Evolutionary conservation across 2,113 vertebrate genomes (phyloP).

Genomic region (Heteronetta atricapilla): DNA sequence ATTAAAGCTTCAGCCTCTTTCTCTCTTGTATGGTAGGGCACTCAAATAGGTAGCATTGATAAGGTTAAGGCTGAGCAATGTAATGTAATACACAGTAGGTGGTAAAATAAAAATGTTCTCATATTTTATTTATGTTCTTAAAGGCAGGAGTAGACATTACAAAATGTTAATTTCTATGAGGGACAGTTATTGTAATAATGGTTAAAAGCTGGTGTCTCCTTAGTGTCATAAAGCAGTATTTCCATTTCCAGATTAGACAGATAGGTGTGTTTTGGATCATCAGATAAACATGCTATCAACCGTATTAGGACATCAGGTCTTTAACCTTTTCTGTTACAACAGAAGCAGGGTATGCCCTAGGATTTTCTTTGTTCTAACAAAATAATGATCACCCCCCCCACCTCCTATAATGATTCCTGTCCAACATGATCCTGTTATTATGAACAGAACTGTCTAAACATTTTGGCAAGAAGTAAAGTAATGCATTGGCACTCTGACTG

Average conservation of each 20-base stretch:
- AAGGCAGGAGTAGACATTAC: background rate
- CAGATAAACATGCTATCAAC: background rate
- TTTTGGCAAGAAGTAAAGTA: background rate
- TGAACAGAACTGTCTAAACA: background rate
- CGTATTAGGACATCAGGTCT: background rate
- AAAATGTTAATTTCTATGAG: background rate
- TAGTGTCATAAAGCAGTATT: background rate
- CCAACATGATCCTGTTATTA: background rate
- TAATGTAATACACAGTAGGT: background rate
- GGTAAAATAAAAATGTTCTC: background rate
- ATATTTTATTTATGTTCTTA: background rate
- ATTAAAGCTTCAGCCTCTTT: background rate
- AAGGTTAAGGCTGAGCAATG: background rate
- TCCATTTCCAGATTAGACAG: background rate
- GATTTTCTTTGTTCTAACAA: background rate
- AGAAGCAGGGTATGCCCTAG: background rate
- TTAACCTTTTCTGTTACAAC: background rate
- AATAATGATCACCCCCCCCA: background rate
- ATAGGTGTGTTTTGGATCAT: background rate
- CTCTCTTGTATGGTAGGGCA: background rate
- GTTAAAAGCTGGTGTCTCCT: background rate
- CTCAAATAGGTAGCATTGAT: background rate
- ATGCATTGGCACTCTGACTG: background rate
- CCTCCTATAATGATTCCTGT: background rate
- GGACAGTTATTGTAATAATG: background rate